Percentiles rank a stretch among this genome's conserved stretches.
Evolutionary conservation across 2,797 vertebrate genomes (phyloP).

Genomic region (Naso thynnoides): DNA sequence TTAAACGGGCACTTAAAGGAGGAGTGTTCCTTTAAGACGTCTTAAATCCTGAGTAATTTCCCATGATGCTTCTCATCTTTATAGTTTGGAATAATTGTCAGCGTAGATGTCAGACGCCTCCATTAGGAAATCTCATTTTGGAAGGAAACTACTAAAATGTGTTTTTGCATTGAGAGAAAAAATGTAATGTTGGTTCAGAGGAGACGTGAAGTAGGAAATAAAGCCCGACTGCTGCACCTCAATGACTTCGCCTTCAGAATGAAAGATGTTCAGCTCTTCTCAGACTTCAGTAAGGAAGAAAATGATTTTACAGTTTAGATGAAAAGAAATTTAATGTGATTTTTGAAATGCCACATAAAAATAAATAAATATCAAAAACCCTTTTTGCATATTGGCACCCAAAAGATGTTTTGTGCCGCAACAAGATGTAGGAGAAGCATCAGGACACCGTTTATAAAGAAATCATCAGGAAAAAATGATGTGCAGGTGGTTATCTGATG

Average conservation of each 20-base stretch:
- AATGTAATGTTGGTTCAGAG: neutral
- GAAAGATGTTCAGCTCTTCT: neutral
- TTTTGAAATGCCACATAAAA: no score
- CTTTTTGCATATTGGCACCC: no score
- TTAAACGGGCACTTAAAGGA: neutral
- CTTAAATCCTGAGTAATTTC: neutral
- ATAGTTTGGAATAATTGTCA: neutral
- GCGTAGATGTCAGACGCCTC: neutral
- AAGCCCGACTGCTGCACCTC: neutral
- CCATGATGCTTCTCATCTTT: slow-evolving; percentile 10
- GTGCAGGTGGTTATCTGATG: no score
- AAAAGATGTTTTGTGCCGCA: no score
- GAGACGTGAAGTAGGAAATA: neutral
- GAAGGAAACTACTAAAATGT: slow-evolving; percentile 10
- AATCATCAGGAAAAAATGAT: no score
- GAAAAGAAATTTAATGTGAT: no score
- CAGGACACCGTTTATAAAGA: no score
- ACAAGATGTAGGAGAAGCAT: no score
- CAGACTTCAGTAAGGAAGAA: neutral
- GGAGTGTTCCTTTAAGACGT: neutral
- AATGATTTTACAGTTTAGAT: no score
- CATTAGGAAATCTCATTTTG: neutral
- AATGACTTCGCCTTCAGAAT: no score
- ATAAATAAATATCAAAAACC: no score
- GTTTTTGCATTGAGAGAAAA: slow-evolving; percentile 2